Base-by-base conservation (phyloP, 2,797 vertebrate genomes). In the Silurus lanzhouensis region DNA sequence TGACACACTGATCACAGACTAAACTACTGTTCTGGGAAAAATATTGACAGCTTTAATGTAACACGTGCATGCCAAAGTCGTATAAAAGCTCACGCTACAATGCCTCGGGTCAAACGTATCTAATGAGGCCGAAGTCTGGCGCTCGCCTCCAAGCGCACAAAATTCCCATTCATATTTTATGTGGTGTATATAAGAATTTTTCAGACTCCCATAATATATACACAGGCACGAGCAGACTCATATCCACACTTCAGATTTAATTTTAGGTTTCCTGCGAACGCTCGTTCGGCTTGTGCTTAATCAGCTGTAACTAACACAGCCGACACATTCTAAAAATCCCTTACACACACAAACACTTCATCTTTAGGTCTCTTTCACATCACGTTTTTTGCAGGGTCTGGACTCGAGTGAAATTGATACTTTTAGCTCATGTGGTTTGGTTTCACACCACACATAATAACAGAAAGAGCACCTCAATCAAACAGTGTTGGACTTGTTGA, bases 131-230 rank as follows among this genome's bases (percentile, higher is more conserved):
- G 1, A 61, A 46, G 27, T 61, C 76, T 60, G 22, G 13, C 19
- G 3, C 57, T 44, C 10, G 12, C 76, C 31, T 61, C 31, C 31
- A 15, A 78, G 61, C 14, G 76, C 58, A 44, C 76, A 78, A 61
- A 46, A 46, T 78, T 44, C 76, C 27, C 76, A 78, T 78, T 78
- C 61, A 78, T 78, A 78, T 63, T 78, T 63, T 22, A 78, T 44
- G 76, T 61, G 27, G 58, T 44, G 31, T n/a, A 20, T 44, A 61
- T 78, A 7, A 44, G 57, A 78, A 78, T 14, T 78, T 78, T 61
- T 58, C 76, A 78, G 31, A 63, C 58, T 61, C 25, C 19, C 20
- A 5, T 78, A 78, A 78, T 78, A 78, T 78, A 78, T 61, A 78
- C 75, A 38, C 57, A 61, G 76, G 58, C 76, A 78, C 20, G 31